Percentiles rank a stretch among this genome's conserved stretches.
Conservation (phyloP, 2,113 vertebrate species). For the Salvelinus alpinus region DNA sequence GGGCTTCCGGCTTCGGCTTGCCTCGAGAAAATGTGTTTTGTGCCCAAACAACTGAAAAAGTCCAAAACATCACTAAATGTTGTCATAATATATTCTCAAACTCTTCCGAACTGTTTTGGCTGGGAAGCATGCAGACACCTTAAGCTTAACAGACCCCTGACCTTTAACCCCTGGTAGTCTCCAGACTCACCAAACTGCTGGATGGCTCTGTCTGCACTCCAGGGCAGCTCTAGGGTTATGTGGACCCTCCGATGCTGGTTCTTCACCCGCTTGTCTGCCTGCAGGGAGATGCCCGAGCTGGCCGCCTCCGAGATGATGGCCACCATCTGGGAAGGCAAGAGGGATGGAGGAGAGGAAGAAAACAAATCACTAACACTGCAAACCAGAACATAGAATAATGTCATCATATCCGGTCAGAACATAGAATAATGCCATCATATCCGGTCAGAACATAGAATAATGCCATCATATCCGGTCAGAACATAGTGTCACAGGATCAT, state of each 20-base stretch:
- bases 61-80: too few species aligned
- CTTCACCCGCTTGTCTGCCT: constrained; percentile 90
- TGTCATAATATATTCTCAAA: too few species aligned
- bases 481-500: too few species aligned
- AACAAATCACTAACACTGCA: too few species aligned
- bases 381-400: not conserved
- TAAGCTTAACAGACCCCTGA: not conserved
- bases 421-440: too few species aligned
- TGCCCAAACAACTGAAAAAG: too few species aligned
- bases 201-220: constrained; percentile 95
- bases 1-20: too few species aligned
- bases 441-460: not conserved
- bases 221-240: constrained; percentile 96
- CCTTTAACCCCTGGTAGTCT: not conserved
- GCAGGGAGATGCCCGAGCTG: constrained; percentile 96
- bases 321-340: constrained; percentile 78
- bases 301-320: constrained; percentile 97
- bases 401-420: too few species aligned
- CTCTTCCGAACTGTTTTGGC: too few species aligned
- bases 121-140: too few species aligned
- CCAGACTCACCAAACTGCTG: constrained; percentile 90
- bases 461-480: not conserved
- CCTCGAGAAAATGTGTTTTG: too few species aligned
- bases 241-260: constrained; percentile 92
- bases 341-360: not conserved